These are phyloP conservation scores for Scaptomyza reducta DNA, from an alignment of 2,888 invertebrate species.

Conservation along the genomic window DNA sequence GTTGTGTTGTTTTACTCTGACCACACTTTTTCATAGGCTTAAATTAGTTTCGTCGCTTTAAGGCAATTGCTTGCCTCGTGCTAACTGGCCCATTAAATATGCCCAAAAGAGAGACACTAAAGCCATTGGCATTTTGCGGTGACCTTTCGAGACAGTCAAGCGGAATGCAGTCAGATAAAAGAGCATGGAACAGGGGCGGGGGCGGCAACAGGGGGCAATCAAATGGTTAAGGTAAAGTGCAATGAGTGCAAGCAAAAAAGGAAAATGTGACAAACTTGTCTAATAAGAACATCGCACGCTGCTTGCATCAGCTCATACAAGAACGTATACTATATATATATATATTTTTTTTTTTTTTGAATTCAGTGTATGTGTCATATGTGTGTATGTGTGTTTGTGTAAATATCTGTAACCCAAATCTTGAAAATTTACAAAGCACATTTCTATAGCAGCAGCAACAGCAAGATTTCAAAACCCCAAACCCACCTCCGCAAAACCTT, in stretches of 20 bases:
- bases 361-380: slow-evolving; percentile 4
- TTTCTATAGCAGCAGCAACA: slow-evolving; percentile 37
- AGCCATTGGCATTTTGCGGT: slow-evolving; percentile 35
- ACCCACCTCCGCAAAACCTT: no score
- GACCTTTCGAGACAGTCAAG: slow-evolving; percentile 47
- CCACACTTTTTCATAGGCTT: no score
- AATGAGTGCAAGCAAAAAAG: slow-evolving; percentile 21
- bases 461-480: background rate
- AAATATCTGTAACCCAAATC: slow-evolving; percentile 76
- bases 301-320: slow-evolving; percentile 14
- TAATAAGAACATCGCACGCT: slow-evolving; percentile 44
- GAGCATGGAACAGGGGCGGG: background rate
- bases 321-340: slow-evolving; percentile 11
- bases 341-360: slow-evolving; percentile 1
- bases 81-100: slow-evolving; percentile 33
- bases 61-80: slow-evolving; percentile 13
- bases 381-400: slow-evolving; percentile 39
- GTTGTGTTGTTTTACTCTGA: background rate
- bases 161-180: background rate
- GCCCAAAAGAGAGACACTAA: slow-evolving; percentile 26
- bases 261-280: slow-evolving; percentile 40
- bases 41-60: slow-evolving; percentile 4
- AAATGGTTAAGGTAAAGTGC: slow-evolving; percentile 48
- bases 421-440: slow-evolving; percentile 74
- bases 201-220: no score